Evolutionary conservation across 92 coral and sea anemone species (phyloP), one percentile per base, ranked within the genome.

Genomic region (Epizoanthus stellaris): DNA sequence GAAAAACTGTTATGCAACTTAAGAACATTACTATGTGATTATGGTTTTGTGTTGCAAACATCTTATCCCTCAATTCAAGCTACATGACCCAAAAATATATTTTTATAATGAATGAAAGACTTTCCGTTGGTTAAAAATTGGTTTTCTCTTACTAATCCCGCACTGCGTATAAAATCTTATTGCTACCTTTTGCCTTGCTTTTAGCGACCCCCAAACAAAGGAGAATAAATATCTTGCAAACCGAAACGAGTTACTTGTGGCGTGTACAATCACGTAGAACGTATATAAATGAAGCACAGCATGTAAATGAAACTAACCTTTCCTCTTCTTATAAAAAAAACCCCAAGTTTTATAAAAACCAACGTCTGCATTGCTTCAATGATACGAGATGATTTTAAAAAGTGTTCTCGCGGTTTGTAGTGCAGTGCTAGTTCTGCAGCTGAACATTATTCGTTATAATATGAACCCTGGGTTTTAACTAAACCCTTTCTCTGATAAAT

Each of bases 331-430:
- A 13, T 15, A 34, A 34, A 23, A 47, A 75, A 75, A 75, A 43
- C 34, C 34, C 34, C 34, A 53, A 53, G 80, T 75, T 75, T 75
- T 75, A 75, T 75, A 57, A 75, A 75, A 75, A 75, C 80, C 67
- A 75, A 75, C 80, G 52, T 15, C 77, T 34, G 65, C 65, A 75
- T 54, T 75, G 80, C 66, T 75, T 75, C 80, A 75, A 75, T 53
- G 80, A n/a, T 40, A 54, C 57, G 36, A 21, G n/a, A 30, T 54
- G 45, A 57, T 23, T 49, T n/a, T 57, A 9, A 73, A 49, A 45
- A 19, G 58, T 36, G 3, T 9, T 8, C 20, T 69, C 7, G 74
- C 39, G 19, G 19, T 38, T 69, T 13, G 73, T 68, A 8, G 16
- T 19, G 42, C 52, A 40, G 19, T 34, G n/a, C 21, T 38, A 13